A percentile compares a stretch with the other conserved stretches of the same genome.
Conservation (phyloP, 2,888 invertebrate genomes). For the Didymodactylos carnosus region DNA sequence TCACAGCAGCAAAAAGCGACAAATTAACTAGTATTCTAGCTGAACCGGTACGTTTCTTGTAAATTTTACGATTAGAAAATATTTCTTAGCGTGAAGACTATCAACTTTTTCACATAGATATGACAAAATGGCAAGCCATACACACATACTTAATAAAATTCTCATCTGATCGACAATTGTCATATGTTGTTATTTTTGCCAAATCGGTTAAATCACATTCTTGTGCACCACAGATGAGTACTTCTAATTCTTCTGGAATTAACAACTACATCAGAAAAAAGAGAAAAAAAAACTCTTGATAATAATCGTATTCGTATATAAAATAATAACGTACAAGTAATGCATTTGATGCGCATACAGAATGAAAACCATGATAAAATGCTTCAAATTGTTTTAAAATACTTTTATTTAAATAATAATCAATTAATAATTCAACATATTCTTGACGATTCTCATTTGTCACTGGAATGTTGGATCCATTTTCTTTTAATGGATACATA, state of each 20-base stretch:
- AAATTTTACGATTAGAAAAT: no score
- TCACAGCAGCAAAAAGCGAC: no score
- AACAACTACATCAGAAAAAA: no score
- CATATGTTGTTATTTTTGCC: conserved; percentile 42
- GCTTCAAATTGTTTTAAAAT: conserved; percentile 44
- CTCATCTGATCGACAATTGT: conserved; percentile 41
- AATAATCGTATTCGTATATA: no score
- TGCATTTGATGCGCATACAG: conserved; percentile 46
- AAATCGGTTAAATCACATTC: conserved; percentile 41
- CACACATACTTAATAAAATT: conserved; percentile 39
- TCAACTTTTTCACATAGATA: no score
- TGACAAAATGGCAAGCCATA: no score
- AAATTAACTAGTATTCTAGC: no score
- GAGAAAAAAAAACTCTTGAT: no score
- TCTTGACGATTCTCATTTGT: conserved; percentile 42
- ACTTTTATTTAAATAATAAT: conserved; percentile 42
- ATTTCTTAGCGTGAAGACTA: no score
- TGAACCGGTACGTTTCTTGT: no score
- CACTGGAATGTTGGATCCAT: conserved; percentile 41
- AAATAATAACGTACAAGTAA: no score
- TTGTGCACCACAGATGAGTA: conserved; percentile 44
- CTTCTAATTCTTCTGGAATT: conserved; percentile 44
- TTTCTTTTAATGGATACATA: conserved; percentile 39
- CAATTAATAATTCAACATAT: conserved; percentile 42
- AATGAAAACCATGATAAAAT: conserved; percentile 46